These are phyloP conservation scores for Microctonus aethiopoides DNA, from an alignment of 2,888 invertebrate genomes.

Conservation along the genomic window DNA sequence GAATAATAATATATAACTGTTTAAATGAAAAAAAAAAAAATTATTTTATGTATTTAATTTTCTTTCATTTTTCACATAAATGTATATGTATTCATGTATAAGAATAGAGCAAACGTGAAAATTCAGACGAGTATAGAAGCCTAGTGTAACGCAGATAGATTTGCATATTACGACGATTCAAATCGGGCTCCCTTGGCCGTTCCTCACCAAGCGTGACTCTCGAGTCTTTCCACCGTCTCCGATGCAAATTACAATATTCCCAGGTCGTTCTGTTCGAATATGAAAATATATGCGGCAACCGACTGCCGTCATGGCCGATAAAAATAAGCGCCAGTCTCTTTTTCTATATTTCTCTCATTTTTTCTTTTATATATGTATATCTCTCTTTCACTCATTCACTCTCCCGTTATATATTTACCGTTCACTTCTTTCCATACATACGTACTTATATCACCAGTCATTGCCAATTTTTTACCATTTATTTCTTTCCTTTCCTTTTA, in stretches of 20 bases:
- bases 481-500: no score
- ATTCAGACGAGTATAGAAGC: constrained; percentile 27
- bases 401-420: background rate
- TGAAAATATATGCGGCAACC: constrained; percentile 60
- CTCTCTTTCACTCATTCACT: background rate
- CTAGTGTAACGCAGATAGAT: constrained; percentile 41
- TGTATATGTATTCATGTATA: no score
- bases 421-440: constrained; percentile 14
- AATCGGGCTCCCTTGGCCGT: constrained; percentile 47
- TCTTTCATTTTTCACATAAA: background rate
- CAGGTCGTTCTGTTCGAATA: constrained; percentile 59
- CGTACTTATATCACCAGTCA: constrained; percentile 6
- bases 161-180: constrained; percentile 62
- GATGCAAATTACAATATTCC: constrained; percentile 67
- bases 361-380: no score
- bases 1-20: no score
- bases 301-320: constrained; percentile 52
- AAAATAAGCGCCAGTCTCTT: constrained; percentile 49
- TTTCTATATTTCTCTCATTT: background rate
- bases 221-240: constrained; percentile 60
- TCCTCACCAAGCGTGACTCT: constrained; percentile 51
- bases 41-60: background rate
- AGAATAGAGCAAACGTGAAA: constrained; percentile 5
- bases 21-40: background rate
- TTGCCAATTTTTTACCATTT: constrained; percentile 9